A percentile compares a stretch with the other conserved stretches of the same genome.
Conservation (phyloP, 2,888 invertebrate species). For the Rhingia rostrata region DNA sequence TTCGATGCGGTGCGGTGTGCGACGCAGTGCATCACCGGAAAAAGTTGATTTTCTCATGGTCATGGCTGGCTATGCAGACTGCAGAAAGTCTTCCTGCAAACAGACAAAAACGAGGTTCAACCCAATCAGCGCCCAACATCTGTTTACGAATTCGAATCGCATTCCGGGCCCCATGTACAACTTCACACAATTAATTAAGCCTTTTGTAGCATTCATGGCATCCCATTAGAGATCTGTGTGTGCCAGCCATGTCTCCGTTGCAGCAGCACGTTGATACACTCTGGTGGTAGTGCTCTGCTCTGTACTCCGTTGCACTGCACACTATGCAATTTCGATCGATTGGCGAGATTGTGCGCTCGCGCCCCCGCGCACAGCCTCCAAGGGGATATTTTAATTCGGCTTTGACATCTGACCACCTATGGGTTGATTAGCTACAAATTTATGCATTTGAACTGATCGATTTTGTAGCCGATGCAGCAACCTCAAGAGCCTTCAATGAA, state of each 20-base stretch:
- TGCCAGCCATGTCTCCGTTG: not conserved
- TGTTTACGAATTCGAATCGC: constrained; percentile 76
- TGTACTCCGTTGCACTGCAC: constrained; percentile 6
- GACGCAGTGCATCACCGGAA: constrained; percentile 5
- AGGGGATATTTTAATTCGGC: constrained; percentile 72
- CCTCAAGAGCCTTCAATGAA: constrained; percentile 57
- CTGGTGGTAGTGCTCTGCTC: not conserved
- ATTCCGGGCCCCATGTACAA: constrained; percentile 75
- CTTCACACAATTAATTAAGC: constrained; percentile 77
- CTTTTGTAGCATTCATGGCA: constrained; percentile 75
- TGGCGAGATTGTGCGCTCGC: constrained; percentile 55
- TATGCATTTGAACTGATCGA: constrained; percentile 74
- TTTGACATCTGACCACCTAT: constrained; percentile 74
- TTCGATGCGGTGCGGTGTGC: not conserved
- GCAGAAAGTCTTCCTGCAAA: constrained; percentile 8
- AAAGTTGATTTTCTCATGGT: constrained; percentile 62
- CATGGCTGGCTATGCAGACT: constrained; percentile 41
- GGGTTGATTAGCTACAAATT: constrained; percentile 75
- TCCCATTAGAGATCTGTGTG: constrained; percentile 57
- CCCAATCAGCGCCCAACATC: constrained; percentile 75
- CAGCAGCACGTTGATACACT: not conserved
- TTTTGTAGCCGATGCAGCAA: constrained; percentile 37
- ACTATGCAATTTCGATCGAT: constrained; percentile 63
- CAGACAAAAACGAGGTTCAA: constrained; percentile 57
- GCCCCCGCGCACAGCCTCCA: constrained; percentile 49